These are phyloP conservation scores for Phalloptychus januarius DNA, from an alignment of 2,797 vertebrate genomes.

Conservation along the genomic window DNA sequence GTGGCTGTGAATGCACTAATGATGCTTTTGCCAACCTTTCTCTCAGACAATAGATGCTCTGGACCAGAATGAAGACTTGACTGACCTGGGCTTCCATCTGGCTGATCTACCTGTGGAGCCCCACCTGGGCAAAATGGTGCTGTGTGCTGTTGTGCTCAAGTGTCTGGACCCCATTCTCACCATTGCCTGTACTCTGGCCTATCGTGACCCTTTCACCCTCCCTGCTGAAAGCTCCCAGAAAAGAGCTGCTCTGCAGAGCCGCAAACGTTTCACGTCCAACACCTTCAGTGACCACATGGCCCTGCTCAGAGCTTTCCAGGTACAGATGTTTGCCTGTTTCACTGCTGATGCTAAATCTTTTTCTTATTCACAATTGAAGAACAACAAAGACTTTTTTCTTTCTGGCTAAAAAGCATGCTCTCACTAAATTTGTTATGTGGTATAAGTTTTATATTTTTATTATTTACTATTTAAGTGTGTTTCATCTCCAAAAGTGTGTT, in stretches of 20 bases:
- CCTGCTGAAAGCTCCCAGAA: conserved; percentile 88
- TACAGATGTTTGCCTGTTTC: conserved; percentile 45
- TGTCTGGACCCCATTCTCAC: conserved; percentile 96
- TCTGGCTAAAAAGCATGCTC: background rate
- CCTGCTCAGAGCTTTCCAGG: conserved; percentile 95
- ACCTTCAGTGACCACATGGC: conserved; percentile 98
- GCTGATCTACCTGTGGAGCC: conserved; percentile 93
- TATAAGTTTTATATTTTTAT: too few species aligned
- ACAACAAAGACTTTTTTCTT: background rate
- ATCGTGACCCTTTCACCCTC: conserved; percentile 91
- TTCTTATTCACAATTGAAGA: background rate
- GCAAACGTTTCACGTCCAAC: conserved; percentile 87
- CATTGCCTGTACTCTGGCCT: conserved; percentile 92
- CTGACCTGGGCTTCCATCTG: conserved; percentile 92
- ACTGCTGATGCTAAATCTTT: background rate
- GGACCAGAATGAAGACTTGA: conserved; percentile 91
- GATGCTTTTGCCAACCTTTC: background rate
- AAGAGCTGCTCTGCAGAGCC: conserved; percentile 86
- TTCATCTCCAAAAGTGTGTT: background rate
- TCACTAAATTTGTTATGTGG: background rate
- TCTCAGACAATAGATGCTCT: conserved; percentile 91
- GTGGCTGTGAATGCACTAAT: background rate
- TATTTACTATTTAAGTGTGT: background rate
- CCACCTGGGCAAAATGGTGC: conserved; percentile 97
- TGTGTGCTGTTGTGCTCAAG: conserved; percentile 91